Evolutionary conservation across 2,113 vertebrate species (phyloP), one percentile per base, ranked within the genome.

Genomic region (Cyphomyrus discorhynchus): DNA sequence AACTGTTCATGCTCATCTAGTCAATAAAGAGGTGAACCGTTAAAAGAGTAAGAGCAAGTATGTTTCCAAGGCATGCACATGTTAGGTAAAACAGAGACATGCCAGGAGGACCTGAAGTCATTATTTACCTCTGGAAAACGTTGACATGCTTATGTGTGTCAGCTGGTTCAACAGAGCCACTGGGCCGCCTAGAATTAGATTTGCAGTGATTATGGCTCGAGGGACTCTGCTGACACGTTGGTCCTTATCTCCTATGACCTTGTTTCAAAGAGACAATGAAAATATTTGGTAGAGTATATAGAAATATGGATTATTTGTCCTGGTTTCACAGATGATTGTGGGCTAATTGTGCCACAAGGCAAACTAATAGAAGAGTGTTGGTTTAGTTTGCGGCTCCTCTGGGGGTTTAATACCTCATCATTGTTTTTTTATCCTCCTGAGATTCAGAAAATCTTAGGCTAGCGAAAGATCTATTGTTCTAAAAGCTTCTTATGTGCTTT

Each of bases 371-470:
- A 82, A 90, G 92, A 92, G 58, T 45, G 21, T 74, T 83, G 56
- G 39, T 90, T 91, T 91, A 13, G 80, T 92, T 91, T 92, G 94
- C 92, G 90, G 35, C 83, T 86, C 92, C 91, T 84, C 89, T 92
- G 93, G 93, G 93, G 94, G 92, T 89, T 53, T 56, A 56, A 56
- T 83, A 90, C 91, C 91, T 93, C 10, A 31, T 39, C 91, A 95
- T 95, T 95, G 92, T 93, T 93, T 94, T 94, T 88, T 89, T 82
- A 86, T 93, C 92, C 93, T 90, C 89, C 90, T 91, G 94, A 92
- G 91, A 95, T 93, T 93, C 92, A 89, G 90, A 91, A 92, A 93
- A 93, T 93, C 92, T 94, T 92, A 56, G 92, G 90, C 89, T 42
- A 92, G 90, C 62, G 42, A 89, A 91, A 89, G 83, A 77, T n/a